Conservation (phyloP, 2,888 invertebrate genomes). For the Nomada flava region DNA sequence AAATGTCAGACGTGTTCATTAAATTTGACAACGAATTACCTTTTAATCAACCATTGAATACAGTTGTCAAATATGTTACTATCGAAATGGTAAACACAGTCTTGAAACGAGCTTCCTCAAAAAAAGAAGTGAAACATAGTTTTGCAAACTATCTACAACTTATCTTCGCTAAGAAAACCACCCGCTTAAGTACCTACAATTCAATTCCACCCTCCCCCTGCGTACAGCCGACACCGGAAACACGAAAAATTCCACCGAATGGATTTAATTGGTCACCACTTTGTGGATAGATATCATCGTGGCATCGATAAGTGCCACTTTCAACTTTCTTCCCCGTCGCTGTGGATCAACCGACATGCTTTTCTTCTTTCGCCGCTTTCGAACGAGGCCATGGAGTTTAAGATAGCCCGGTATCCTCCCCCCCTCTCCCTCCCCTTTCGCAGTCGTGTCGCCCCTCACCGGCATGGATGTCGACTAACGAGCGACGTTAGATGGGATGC, state of each 20-base stretch:
- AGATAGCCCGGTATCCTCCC: conserved; percentile 23
- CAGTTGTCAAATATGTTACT: background rate
- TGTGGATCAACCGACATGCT: conserved; percentile 32
- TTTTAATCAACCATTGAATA: too few relatives aligned
- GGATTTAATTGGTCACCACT: conserved; percentile 59
- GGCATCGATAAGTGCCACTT: conserved; percentile 70
- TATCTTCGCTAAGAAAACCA: background rate
- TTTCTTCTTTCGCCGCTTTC: conserved; percentile 43
- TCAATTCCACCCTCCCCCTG: too few relatives aligned
- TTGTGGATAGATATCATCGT: conserved; percentile 53
- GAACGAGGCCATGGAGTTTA: conserved; percentile 63
- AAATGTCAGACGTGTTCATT: too few relatives aligned
- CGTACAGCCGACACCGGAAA: background rate
- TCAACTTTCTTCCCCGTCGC: conserved; percentile 61
- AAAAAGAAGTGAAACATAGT: too few relatives aligned
- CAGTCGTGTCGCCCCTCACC: conserved; percentile 39
- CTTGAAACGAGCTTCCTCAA: too few relatives aligned
- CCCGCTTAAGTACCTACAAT: background rate
- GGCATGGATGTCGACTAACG: conserved; percentile 66
- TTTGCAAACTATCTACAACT: background rate
- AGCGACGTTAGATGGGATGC: conserved; percentile 77
- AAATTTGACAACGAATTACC: too few relatives aligned
- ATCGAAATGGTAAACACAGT: background rate
- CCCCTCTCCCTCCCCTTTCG: conserved; percentile 16
- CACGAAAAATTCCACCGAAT: conserved; percentile 5